Percentiles rank a stretch among this genome's conserved stretches.
phyloP scores from a whole-genome alignment of 2,888 invertebrate genomes.

The Monoplex corrugatus region DNA sequence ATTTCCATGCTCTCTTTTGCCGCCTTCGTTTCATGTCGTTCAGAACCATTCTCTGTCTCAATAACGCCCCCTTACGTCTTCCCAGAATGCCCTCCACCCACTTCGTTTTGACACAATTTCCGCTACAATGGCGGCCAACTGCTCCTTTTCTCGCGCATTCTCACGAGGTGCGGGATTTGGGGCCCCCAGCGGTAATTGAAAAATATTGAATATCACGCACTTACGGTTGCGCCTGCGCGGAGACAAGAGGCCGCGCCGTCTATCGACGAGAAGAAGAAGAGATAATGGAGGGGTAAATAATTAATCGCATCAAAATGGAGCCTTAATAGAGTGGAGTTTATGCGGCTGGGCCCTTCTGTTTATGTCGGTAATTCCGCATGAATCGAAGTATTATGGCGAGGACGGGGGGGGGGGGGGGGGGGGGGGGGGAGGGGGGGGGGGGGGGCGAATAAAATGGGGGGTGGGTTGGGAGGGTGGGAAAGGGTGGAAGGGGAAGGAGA shows the following conservation, averaged over 20 bases:
- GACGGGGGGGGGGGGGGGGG: neutral
- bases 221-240: slow-evolving; percentile 7
- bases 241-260: slow-evolving; percentile 34
- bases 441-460: too few species aligned
- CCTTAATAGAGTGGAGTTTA: slow-evolving; percentile 49
- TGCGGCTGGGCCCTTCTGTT: slow-evolving; percentile 28
- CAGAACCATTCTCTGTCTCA: slow-evolving; percentile 17
- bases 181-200: slow-evolving; percentile 35
- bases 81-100: slow-evolving; percentile 35
- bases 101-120: slow-evolving; percentile 36
- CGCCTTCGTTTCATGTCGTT: neutral
- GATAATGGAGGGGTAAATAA: slow-evolving; percentile 49
- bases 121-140: slow-evolving; percentile 42
- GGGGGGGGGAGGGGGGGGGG: neutral
- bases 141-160: slow-evolving; percentile 45
- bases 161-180: slow-evolving; percentile 7
- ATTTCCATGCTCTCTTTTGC: neutral
- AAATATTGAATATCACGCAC: slow-evolving; percentile 44
- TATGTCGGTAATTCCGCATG: neutral
- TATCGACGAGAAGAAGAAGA: slow-evolving; percentile 1
- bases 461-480: too few species aligned
- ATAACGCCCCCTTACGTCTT: neutral
- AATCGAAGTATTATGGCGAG: neutral
- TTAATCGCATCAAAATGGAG: slow-evolving; percentile 47
- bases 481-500: neutral